Evolutionary conservation across 2,888 invertebrate genomes (phyloP).

Genomic region (Drosophila paracracens): DNA sequence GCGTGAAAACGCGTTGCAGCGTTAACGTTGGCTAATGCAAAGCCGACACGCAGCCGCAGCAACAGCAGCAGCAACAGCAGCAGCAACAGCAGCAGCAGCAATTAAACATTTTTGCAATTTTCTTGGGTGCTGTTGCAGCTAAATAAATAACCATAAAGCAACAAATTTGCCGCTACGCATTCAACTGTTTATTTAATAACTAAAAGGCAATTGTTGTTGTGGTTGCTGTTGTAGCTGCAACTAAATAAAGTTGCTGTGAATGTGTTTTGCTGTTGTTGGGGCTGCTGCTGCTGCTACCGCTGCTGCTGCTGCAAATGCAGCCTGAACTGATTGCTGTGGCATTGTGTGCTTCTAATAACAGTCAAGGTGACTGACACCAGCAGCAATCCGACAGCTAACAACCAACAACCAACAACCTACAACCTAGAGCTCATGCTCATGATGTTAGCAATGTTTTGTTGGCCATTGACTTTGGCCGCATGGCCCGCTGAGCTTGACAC

Average conservation of each 20-base stretch:
- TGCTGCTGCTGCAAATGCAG: conserved; percentile 27
- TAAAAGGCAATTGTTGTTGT: conserved; percentile 30
- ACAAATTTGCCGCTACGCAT: conserved; percentile 64
- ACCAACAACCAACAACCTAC: conserved; percentile 23
- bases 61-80: conserved; percentile 6
- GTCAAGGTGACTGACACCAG: conserved; percentile 73
- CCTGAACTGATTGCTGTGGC: conserved; percentile 50
- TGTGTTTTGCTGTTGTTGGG: conserved; percentile 6
- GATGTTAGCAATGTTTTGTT: conserved; percentile 17
- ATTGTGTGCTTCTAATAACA: conserved; percentile 38
- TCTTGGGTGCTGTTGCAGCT: conserved; percentile 67
- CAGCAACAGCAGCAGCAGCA: conserved; percentile 5
- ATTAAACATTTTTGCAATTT: conserved; percentile 47
- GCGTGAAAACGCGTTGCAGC: conserved; percentile 32
- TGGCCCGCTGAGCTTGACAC: conserved; percentile 38
- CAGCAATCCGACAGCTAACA: conserved; percentile 14
- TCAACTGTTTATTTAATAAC: conserved; percentile 42
- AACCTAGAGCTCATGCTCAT: conserved; percentile 25
- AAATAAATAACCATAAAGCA: conserved; percentile 37
- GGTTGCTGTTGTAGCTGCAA: conserved; percentile 12
- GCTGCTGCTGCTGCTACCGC: conserved; percentile 24
- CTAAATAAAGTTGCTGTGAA: not conserved
- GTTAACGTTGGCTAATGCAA: conserved; percentile 12
- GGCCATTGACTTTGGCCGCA: conserved; percentile 58
- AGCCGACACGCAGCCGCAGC: conserved; percentile 29